These are phyloP conservation scores for Emydura subglobosa DNA, from an alignment of 2,113 vertebrate species.

Conservation along the genomic window DNA sequence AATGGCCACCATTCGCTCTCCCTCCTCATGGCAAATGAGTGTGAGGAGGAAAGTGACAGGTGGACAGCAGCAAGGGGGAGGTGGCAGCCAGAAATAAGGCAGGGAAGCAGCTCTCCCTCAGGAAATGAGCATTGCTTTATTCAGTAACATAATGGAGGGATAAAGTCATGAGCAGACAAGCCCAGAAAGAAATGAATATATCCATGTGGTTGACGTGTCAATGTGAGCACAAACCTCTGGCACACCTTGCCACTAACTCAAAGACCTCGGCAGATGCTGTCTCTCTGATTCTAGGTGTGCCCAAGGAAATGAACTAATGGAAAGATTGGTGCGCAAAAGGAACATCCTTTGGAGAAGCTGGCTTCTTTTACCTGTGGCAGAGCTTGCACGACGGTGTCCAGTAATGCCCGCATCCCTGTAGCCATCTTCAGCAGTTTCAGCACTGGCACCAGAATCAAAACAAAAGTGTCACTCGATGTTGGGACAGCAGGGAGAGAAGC, in stretches of 20 bases:
- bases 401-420: conserved; percentile 89
- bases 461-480: neutral
- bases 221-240: neutral
- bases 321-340: neutral
- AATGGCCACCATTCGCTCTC: neutral
- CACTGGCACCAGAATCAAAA: conserved; percentile 78
- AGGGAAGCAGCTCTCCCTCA: conserved; percentile 2
- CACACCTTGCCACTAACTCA: neutral
- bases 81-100: neutral
- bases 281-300: neutral
- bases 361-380: conserved; percentile 86
- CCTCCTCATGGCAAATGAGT: neutral
- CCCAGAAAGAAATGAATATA: neutral
- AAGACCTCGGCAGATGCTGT: neutral
- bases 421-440: conserved; percentile 93
- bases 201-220: neutral
- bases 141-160: neutral
- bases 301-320: neutral
- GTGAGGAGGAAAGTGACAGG: neutral
- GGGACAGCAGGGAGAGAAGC: neutral
- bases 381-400: conserved; percentile 91
- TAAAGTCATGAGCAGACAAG: neutral
- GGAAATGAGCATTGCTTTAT: neutral
- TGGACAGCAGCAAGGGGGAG: neutral
- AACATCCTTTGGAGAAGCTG: neutral